These are phyloP conservation scores for Clarias fuscus DNA, from an alignment of 2,797 vertebrate species.

Conservation along the genomic window DNA sequence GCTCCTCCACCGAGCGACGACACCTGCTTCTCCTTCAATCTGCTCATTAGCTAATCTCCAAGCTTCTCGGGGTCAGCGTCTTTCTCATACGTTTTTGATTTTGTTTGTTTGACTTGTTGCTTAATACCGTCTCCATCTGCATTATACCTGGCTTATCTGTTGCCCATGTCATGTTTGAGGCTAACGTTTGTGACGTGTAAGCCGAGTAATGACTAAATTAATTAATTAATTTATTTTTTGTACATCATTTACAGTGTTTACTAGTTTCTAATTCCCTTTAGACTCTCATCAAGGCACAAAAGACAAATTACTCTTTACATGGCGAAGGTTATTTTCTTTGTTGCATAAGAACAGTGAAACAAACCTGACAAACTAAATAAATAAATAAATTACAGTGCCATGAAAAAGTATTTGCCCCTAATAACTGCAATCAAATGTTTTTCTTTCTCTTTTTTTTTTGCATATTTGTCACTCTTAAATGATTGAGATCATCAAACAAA, in stretches of 20 bases:
- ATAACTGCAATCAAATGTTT: no score
- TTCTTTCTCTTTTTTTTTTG: no score
- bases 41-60: conserved; percentile 13
- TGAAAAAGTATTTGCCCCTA: no score
- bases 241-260: not conserved
- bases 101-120: not conserved
- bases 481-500: no score
- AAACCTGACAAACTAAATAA: no score
- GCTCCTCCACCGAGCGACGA: not conserved
- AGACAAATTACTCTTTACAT: not conserved
- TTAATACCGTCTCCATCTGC: not conserved
- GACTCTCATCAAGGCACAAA: not conserved
- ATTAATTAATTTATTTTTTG: not conserved
- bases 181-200: not conserved
- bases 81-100: not conserved
- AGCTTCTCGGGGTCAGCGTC: not conserved
- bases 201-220: not conserved
- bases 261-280: not conserved
- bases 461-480: no score
- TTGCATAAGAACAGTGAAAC: no score
- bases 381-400: no score
- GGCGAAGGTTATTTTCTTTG: not conserved
- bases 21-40: conserved; percentile 5
- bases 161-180: not conserved
- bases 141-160: not conserved